Evolutionary conservation across 2,797 vertebrate species (phyloP).

Genomic region (Hapalemur alaotrensis): DNA sequence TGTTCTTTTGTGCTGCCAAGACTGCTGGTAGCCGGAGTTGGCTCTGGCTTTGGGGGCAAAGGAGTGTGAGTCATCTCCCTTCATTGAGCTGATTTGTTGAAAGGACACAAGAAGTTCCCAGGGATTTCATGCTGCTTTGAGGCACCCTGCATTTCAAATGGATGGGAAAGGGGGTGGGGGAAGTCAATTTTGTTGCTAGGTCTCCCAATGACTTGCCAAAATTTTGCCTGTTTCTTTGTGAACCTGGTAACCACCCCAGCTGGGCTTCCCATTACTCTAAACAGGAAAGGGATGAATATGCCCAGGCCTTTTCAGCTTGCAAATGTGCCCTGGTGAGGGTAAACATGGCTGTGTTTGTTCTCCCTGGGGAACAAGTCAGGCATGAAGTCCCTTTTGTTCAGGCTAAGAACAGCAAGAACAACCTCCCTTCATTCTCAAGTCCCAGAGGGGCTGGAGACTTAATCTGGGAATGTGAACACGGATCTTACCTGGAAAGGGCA

Average conservation of each 20-base stretch:
- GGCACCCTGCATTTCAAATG: slow-evolving; percentile 51
- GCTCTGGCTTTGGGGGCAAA: slow-evolving; percentile 43
- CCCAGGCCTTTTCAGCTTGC: slow-evolving; percentile 55
- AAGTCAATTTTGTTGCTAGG: slow-evolving; percentile 73
- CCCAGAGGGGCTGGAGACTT: not conserved
- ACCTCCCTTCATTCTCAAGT: slow-evolving; percentile 30
- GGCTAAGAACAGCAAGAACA: not conserved
- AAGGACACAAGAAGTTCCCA: slow-evolving; percentile 69
- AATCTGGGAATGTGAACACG: not conserved
- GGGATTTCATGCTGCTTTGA: slow-evolving; percentile 69
- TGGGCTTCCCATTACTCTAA: slow-evolving; percentile 54
- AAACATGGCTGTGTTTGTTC: slow-evolving; percentile 74
- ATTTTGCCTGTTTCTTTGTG: slow-evolving; percentile 65
- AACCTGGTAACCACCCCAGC: slow-evolving; percentile 52
- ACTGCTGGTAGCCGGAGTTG: slow-evolving; percentile 35
- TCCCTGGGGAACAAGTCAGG: slow-evolving; percentile 63
- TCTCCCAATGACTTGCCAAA: slow-evolving; percentile 74
- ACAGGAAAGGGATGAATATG: slow-evolving; percentile 60
- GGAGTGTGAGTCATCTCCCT: slow-evolving; percentile 58
- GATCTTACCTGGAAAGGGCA: slow-evolving; percentile 7
- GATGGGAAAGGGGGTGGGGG: slow-evolving; percentile 39
- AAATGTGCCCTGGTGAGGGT: slow-evolving; percentile 60
- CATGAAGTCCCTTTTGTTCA: slow-evolving; percentile 70
- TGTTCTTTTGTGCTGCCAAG: slow-evolving; percentile 53
- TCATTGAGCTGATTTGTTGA: slow-evolving; percentile 60